Evolutionary conservation across 64 coral and sea anemone species (phyloP).

Genomic region (Stichodactyla mertensii): DNA sequence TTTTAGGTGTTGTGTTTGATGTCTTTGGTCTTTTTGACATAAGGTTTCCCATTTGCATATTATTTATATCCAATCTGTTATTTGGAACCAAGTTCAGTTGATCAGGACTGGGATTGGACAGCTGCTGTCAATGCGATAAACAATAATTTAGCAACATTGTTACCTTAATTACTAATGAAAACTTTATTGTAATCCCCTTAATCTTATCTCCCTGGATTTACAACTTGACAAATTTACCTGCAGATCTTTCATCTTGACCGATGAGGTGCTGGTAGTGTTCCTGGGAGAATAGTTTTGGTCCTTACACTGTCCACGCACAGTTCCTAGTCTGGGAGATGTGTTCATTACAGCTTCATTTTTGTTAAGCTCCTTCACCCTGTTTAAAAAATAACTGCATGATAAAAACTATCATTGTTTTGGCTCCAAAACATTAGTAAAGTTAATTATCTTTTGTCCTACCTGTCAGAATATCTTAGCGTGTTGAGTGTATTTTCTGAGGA

Average conservation of each 20-base stretch:
- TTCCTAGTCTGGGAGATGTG: slow-evolving; percentile 39
- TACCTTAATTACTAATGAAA: no score
- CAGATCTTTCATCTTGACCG: not conserved
- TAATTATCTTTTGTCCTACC: slow-evolving; percentile 12
- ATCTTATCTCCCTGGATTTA: no score
- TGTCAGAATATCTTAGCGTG: slow-evolving; percentile 80
- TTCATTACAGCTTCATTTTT: slow-evolving; percentile 10
- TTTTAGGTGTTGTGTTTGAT: not conserved
- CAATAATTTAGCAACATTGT: no score
- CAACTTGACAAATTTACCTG: not conserved
- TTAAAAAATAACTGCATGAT: not conserved
- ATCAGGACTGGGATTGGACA: not conserved
- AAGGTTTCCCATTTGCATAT: not conserved
- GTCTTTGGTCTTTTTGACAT: not conserved
- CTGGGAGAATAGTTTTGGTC: not conserved
- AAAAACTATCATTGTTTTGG: not conserved
- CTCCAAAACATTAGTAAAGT: no score
- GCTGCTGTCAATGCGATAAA: not conserved
- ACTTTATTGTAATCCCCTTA: no score
- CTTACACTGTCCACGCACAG: slow-evolving; percentile 16
- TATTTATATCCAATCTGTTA: not conserved
- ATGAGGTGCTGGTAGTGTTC: not conserved
- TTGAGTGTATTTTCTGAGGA: slow-evolving; percentile 78
- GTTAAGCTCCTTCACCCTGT: slow-evolving; percentile 71
- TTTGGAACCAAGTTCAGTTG: not conserved